phyloP scores from a whole-genome alignment of 2,888 invertebrate species.

The Orthosia gothica region DNA sequence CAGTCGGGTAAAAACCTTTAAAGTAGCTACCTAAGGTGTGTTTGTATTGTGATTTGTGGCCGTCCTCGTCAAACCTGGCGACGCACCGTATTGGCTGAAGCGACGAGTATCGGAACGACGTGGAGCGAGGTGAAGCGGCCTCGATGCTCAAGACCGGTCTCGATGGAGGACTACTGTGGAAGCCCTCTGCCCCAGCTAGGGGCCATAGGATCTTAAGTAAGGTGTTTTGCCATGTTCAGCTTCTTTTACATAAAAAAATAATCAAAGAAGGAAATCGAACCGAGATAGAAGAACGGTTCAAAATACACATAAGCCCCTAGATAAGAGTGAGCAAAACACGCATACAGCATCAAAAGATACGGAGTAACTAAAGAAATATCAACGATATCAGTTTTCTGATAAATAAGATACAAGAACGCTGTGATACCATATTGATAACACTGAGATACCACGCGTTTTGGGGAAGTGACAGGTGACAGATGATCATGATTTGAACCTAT shows the following conservation, averaged over 20 bases:
- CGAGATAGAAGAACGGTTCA: slow-evolving; percentile 15
- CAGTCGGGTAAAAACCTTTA: no score
- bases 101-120: no score
- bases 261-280: slow-evolving; percentile 24
- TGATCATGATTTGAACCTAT: slow-evolving; percentile 19
- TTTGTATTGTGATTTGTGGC: no score
- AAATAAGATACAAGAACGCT: slow-evolving; percentile 19
- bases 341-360: slow-evolving; percentile 21
- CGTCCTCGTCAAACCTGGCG: no score
- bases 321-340: slow-evolving; percentile 35
- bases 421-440: slow-evolving; percentile 26
- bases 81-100: no score
- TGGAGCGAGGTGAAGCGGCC: no score
- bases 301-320: slow-evolving; percentile 30
- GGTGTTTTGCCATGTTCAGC: not conserved
- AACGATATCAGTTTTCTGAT: slow-evolving; percentile 29
- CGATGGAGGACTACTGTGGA: no score
- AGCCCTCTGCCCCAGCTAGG: no score
- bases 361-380: slow-evolving; percentile 10
- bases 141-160: no score
- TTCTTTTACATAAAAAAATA: not conserved
- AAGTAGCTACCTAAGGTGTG: no score
- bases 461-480: slow-evolving; percentile 31
- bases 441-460: slow-evolving; percentile 12
- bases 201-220: no score